Percentiles rank a stretch among this genome's conserved stretches.
These are phyloP conservation scores for Enoplosus armatus DNA, from an alignment of 2,797 vertebrate genomes.

Conservation along the genomic window DNA sequence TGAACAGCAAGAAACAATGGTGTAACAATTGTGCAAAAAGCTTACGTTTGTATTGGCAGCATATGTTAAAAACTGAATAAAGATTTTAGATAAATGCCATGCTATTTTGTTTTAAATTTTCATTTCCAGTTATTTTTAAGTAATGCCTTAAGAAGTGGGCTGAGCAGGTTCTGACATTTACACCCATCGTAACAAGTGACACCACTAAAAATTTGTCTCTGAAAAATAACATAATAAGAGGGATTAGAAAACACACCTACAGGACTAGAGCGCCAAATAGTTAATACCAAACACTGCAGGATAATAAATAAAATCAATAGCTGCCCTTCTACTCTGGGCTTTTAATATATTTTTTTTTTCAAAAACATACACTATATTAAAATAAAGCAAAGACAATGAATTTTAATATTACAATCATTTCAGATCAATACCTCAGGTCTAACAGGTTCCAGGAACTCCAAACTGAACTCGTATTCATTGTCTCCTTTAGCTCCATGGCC, in stretches of 20 bases:
- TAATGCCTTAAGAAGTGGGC: not conserved
- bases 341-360: not conserved
- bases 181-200: not conserved
- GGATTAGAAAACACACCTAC: not conserved
- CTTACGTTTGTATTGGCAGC: not conserved
- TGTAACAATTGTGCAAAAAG: not conserved
- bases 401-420: not conserved
- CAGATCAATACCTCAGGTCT: slow-evolving; percentile 87
- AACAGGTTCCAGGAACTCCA: slow-evolving; percentile 92
- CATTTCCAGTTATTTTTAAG: not conserved
- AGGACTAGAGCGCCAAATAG: not conserved
- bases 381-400: not conserved
- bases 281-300: not conserved
- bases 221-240: not conserved
- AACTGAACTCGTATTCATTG: slow-evolving; percentile 93
- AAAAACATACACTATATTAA: not conserved
- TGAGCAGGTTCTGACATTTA: not conserved
- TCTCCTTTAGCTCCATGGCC: slow-evolving; percentile 98
- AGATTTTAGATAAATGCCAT: not conserved
- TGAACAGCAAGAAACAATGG: not conserved
- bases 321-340: not conserved
- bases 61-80: not conserved
- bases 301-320: not conserved
- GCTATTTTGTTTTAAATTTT: not conserved
- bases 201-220: not conserved